Percentiles rank a stretch among this genome's conserved stretches.
phyloP scores from a whole-genome alignment of 2,113 vertebrate genomes.

The Lichenostomus cassidix region DNA sequence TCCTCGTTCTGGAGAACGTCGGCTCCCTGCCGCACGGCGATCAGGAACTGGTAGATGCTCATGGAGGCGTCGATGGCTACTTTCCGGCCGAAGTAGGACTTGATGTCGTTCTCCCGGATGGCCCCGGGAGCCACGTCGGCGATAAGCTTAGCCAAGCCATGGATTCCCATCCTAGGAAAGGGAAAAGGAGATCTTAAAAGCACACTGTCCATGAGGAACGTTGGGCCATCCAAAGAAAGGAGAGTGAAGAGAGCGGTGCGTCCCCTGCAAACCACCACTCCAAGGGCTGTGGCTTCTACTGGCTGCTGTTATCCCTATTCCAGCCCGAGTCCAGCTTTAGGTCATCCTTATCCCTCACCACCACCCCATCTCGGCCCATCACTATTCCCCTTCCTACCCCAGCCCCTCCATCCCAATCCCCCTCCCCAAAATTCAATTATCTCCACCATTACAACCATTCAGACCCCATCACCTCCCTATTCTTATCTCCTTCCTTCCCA shows the following conservation, averaged over 20 bases:
- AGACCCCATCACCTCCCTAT: fast-evolving
- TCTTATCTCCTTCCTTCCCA: background rate
- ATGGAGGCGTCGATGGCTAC: slow-evolving; percentile 97
- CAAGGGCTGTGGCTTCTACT: fast-evolving
- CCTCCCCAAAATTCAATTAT: too few species aligned
- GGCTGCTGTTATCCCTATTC: background rate
- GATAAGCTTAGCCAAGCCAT: slow-evolving; percentile 93
- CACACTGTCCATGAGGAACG: fast-evolving
- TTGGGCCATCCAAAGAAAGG: fast-evolving
- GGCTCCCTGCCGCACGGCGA: slow-evolving; percentile 92
- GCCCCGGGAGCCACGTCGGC: slow-evolving; percentile 89
- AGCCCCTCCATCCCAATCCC: background rate
- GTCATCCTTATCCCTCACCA: background rate
- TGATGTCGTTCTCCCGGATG: slow-evolving; percentile 94
- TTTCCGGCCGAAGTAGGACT: slow-evolving; percentile 93
- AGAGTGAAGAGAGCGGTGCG: background rate
- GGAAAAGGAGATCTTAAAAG: background rate
- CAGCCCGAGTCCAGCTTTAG: background rate
- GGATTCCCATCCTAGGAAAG: slow-evolving; percentile 87
- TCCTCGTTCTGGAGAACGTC: slow-evolving; percentile 91
- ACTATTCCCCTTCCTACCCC: background rate
- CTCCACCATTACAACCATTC: background rate
- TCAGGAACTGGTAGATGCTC: slow-evolving; percentile 99
- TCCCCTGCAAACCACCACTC: background rate
- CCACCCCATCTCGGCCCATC: background rate